Evolutionary conservation across 2,888 invertebrate species (phyloP), one percentile per base, ranked within the genome.

Genomic region (Galerucella nymphaeae): DNA sequence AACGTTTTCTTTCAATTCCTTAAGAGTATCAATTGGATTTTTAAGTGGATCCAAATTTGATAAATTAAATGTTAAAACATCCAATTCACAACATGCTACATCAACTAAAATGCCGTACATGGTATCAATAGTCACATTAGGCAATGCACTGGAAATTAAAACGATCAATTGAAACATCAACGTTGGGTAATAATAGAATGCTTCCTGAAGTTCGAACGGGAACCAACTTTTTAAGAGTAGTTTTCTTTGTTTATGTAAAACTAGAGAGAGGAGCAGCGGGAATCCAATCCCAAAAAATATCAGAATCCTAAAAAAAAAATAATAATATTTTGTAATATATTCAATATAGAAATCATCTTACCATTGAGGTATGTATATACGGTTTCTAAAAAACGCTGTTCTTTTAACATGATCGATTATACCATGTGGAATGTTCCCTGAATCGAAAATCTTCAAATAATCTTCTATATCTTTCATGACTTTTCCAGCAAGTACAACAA

Each of bases 61-160:
- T 4, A 66, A 57, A 14, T 66, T 66, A 10, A 18, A 42, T 20
- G 42, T 42, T 42, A 66, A 41, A 57, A 66, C 55, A 57, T 66
- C 66, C 41, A 66, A 18, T 57, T 66, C 55, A 16, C 55, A 55
- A 14, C 66, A 66, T 45, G 66, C 66, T 66, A 57, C 41, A 57
- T 66, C 66, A 13, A 66, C 16, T 66, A 66, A 23, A 18, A 66
- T 13, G 13, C 57, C 42, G 6, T 57, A 66, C 41, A 42, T 41
- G 5, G 55, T 48, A 41, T 66, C 66, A 38, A 66, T 66, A 1
- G 41, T 18, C 1, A 42, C 0, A 42, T 66, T 66, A 2, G 55
- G 23, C 8, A 55, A 6, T 38, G 18, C 66, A 41, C 14, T 66
- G 2, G 41, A 57, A n/a, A 42, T 6, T 18, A 57, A 55, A 14